Base-by-base conservation (phyloP, 1,140 invertebrate genomes). In the Drosophila azteca region DNA sequence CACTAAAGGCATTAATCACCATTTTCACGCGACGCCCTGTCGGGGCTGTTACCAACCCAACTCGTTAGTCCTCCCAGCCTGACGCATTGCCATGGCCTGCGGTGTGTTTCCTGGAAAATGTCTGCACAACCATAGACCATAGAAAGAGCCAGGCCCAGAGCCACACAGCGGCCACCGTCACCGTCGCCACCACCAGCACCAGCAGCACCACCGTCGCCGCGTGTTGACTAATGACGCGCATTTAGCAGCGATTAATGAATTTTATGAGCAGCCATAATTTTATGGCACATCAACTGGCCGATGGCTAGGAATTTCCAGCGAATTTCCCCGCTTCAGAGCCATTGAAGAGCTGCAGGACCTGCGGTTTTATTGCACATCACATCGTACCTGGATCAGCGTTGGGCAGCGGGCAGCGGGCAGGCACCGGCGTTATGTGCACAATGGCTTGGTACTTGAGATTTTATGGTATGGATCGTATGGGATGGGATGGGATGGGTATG, bases 211-310 rank as follows among this genome's bases (percentile, higher is more conserved):
- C 63, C 58, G 64, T 24, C 57, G 73, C 64, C 78, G 82, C 78
- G 67, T 88, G 84, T 89, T 88, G 84, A 88, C 83, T 88, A 88
- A 88, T 88, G 83, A 88, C 84, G 84, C 79, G 79, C 79, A 88
- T 88, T 88, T 88, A 88, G 83, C 84, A 83, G 84, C 83, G 83
- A 89, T 88, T 88, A 88, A 88, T 88, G 83, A 59, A 77, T 88
- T 88, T 88, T 88, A 88, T 88, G 83, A 83, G 67, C 84, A 58
- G 76, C 83, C 68, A 88, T 88, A 88, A 89, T 88, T 88, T 88
- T 79, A 88, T 88, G 83, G 84, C 83, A 88, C 83, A 87, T 87
- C 83, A 88, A 88, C 63, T 35, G 83, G 49, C 58, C 77, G 69
- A 13, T 50, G 62, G 69, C 61, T 52, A 57, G 82, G 83, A 71